Base-by-base conservation (phyloP, 2,113 vertebrate genomes). In the Melospiza melodia region DNA sequence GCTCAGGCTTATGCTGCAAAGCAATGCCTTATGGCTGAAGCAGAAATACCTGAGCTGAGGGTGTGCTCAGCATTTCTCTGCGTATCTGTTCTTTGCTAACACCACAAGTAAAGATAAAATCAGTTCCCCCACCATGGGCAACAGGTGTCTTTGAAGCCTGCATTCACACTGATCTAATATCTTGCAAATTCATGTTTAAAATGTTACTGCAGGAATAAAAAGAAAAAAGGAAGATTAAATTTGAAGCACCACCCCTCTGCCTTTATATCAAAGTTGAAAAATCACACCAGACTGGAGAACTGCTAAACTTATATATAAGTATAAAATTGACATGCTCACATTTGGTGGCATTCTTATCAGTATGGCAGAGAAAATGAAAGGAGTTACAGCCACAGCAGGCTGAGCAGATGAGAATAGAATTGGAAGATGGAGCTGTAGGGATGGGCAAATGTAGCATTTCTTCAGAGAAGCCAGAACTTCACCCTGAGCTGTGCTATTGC, bases 81-180 rank as follows among this genome's bases (percentile, higher is more conserved):
- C 39, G n/a, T 19, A 37, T 22, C 81, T 46, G 11, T 18, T 31
- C 21, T 21, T 62, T 55, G 14, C 67, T 49, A 44, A 54, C 6
- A 46, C n/a, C 35, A 27, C 41, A 48, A 81, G 19, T 43, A 49
- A 81, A 74, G 22, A 33, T 22, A 1, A 66, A 93, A 44, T 61
- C 61, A 66, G 4, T 15, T 93, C 14, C 7, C 75, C 44, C 22
- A 35, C 44, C 16, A 5, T 0, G 8, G 31, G 39, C n/a, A 46
- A 63, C 22, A 84, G 55, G 17, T 67, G 20, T 39, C 59, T 23
- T 54, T 18, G 31, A 41, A 59, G 19, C 23, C 6, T 77, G 46
- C 8, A 12, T 80, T 69, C 52, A 39, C 0, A 0, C 10, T 35
- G n/a, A 67, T 31, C 11, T 44, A 37, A 5, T 62, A 28, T 8